Conservation (phyloP, 2,888 invertebrate species). For the Sinopyrophorus schimmeli region DNA sequence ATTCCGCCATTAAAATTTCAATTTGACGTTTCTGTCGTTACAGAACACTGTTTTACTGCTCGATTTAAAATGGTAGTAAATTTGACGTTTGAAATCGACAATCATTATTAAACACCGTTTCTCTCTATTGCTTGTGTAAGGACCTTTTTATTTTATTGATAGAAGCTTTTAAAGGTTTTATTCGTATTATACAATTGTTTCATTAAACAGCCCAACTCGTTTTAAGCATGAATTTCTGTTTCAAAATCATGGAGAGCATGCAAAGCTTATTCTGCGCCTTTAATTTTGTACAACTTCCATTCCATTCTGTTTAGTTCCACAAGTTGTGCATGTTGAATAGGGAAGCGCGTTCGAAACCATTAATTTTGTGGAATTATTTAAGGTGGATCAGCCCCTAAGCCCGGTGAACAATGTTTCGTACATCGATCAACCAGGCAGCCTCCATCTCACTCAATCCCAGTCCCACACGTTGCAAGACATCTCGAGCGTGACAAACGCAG, state of each 20-base stretch:
- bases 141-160: too few relatives aligned
- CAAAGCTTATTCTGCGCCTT: neutral
- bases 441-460: constrained; percentile 39
- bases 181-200: constrained; percentile 37
- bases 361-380: constrained; percentile 8
- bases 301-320: neutral
- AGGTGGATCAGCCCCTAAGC: constrained; percentile 30
- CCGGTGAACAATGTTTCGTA: constrained; percentile 40
- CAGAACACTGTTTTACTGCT: too few relatives aligned
- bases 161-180: constrained; percentile 5
- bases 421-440: constrained; percentile 39
- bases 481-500: constrained; percentile 41
- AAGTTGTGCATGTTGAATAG: too few relatives aligned
- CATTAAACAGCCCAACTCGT: constrained; percentile 53
- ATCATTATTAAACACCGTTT: too few relatives aligned
- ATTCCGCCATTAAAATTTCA: too few relatives aligned
- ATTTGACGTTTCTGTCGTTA: too few relatives aligned
- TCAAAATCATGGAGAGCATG: neutral
- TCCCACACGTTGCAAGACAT: constrained; percentile 44
- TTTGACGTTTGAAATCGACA: too few relatives aligned
- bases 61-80: too few relatives aligned
- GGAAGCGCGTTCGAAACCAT: neutral
- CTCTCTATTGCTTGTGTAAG: too few relatives aligned
- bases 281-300: neutral
- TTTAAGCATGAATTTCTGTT: constrained; percentile 19